These are phyloP conservation scores for Columba janthina DNA, from an alignment of 2,113 vertebrate genomes.

Conservation along the genomic window DNA sequence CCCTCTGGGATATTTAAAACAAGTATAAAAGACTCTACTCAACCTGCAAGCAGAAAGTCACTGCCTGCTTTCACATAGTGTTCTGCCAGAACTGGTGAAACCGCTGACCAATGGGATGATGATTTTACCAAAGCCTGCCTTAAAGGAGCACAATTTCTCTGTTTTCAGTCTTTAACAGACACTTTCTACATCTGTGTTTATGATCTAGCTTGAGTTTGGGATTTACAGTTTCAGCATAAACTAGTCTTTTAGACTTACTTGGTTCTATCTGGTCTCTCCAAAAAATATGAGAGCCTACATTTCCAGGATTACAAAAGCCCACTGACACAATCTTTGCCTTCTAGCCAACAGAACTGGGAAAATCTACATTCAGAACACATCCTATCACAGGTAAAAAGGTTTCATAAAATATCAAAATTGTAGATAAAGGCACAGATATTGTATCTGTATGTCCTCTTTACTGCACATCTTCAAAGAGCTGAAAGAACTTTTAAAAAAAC, in stretches of 20 bases:
- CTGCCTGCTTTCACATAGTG: not conserved
- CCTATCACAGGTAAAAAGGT: not conserved
- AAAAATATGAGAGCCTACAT: not conserved
- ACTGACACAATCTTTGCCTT: not conserved
- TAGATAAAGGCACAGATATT: not conserved
- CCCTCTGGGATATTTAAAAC: not conserved
- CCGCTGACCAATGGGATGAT: not conserved
- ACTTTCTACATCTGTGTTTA: not conserved
- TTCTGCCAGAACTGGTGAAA: not conserved
- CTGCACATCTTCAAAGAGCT: not conserved
- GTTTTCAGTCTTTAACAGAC: not conserved
- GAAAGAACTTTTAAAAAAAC: not conserved
- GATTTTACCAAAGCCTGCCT: not conserved
- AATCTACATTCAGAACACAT: not conserved
- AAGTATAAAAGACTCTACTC: not conserved
- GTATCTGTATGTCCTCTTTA: fast-evolving
- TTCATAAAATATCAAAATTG: not conserved
- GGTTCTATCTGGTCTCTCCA: not conserved
- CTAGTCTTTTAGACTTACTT: not conserved
- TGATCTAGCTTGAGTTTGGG: not conserved
- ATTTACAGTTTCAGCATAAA: not conserved
- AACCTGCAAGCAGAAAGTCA: fast-evolving
- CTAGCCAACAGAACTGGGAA: not conserved
- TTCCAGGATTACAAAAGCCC: not conserved
- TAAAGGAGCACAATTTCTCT: not conserved